Evolutionary conservation across 1,140 invertebrate genomes (phyloP), one percentile per base, ranked within the genome.

Genomic region (Conus betulinus): DNA sequence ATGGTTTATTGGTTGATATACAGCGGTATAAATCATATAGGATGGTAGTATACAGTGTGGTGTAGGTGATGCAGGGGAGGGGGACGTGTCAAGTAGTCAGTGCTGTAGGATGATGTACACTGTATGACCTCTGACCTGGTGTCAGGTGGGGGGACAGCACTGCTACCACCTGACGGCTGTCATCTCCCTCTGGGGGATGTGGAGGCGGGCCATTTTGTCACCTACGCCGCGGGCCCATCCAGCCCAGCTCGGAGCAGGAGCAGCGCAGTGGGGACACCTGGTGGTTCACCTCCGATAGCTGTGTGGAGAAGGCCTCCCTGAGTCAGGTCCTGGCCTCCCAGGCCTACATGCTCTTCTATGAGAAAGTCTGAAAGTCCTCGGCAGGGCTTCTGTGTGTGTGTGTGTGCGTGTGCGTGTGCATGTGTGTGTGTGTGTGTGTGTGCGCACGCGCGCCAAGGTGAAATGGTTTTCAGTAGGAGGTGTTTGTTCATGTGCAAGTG

Each of bases 151-250:
- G 25, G 55, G 86, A n/a, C 91, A 90, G 27, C 91, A 91, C 87
- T 89, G 90, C 13, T 99, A 98, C 95, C 96, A 96, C 91, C 96
- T 99, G 76, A 96, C 97, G 91, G 97, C 98, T 2, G 98, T 98
- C 0, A 97, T 99, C n/a, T 98, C 98, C 76, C 98, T 95, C 96
- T 97, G 81, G 98, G 98, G 27, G 97, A 97, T 91, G 97, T 97
- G 17, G 96, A 97, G 93, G 97, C 97, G 82, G 98, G 98, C 55
- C 98, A 99, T 96, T 99, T 99, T 96, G 97, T 98, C 81, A 98
- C 98, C 63, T 99, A 98, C 94, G 98, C 84, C 96, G 98, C 20
- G 97, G 97, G 67, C 92, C 94, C 23, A 25, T 67, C 10, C 76
- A 20, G n/a, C 39, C 23, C 25, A 85, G 63, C 27, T 84, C 25